Evolutionary conservation across 53 echinoderm and acorn worm species (phyloP), one percentile per base, ranked within the genome.

Genomic region (Mesocentrotus franciscanus): DNA sequence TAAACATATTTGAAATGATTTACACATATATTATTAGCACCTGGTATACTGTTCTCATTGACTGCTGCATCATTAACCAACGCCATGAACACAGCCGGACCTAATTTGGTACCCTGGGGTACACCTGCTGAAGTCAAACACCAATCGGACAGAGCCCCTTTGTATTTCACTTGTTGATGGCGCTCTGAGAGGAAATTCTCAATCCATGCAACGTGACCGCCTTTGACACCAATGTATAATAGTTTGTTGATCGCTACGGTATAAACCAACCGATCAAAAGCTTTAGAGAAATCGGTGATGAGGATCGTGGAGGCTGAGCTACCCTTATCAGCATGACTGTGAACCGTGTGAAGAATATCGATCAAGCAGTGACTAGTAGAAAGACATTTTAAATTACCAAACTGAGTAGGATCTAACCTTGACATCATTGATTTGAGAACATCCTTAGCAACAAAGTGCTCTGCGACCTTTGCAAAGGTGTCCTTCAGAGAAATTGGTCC

Each of bases 31-130:
- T 27, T 3, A 56, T 32, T 42, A 10, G 85, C 57, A 9, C 34
- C 34, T 76, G 15, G 10, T 12, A 76, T 36, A 42, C 32, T 95
- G 85, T 93, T 68, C 26, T 55, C n/a, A n/a, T n/a, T n/a, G n/a
- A n/a, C 42, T 32, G 92, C 59, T 42, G 90, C 94, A 71, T 96
- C 60, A 93, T 94, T 60, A 70, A 58, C 18, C 85, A 66, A 61
- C 15, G 71, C 85, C 85, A 85, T 49, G 29, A 96, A 96, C 26
- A 95, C 58, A 32, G 95, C 61, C 22, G 96, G 95, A 20, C 95
- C 96, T 27, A 95, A 18, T 70, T 95, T 95, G 18, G 96, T 96
- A n/a, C 96, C 96, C 64, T 96, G 96, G n/a, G 96, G 96, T 15
- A 96, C 95, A 49, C 96, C 96, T 30, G 90, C 91, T 83, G 71